Evolutionary conservation across 2,888 invertebrate species (phyloP).

Genomic region (Parnassius mnemosyne): DNA sequence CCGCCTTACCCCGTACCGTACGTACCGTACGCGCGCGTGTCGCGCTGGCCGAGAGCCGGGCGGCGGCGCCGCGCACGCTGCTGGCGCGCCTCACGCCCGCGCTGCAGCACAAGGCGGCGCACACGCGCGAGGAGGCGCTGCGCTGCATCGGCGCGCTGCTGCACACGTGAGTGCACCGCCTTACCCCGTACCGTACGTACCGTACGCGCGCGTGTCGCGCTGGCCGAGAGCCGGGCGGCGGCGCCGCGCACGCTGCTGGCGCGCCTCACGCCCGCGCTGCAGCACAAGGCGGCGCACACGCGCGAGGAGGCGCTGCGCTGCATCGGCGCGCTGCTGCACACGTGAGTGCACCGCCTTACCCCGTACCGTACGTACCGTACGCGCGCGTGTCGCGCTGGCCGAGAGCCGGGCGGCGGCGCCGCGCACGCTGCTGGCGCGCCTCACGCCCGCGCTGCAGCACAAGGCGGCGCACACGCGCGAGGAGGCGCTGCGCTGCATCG

Average conservation of each 20-base stretch:
- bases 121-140: constrained; percentile 94
- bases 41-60: constrained; percentile 54
- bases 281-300: constrained; percentile 96
- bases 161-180: constrained; percentile 83
- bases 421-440: constrained; percentile 60
- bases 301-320: constrained; percentile 93
- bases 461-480: constrained; percentile 96
- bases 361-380: too few species aligned
- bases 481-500: constrained; percentile 91
- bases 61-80: constrained; percentile 58
- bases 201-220: constrained; percentile 49
- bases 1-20: too few species aligned
- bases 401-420: constrained; percentile 55
- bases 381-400: constrained; percentile 58
- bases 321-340: constrained; percentile 89
- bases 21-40: constrained; percentile 43
- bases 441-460: constrained; percentile 85
- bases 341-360: constrained; percentile 77
- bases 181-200: too few species aligned
- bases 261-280: constrained; percentile 79
- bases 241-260: constrained; percentile 62
- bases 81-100: constrained; percentile 71
- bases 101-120: constrained; percentile 94
- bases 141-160: constrained; percentile 90
- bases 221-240: constrained; percentile 56